Conservation (phyloP, 2,797 vertebrate species). For the Falco concolor region DNA sequence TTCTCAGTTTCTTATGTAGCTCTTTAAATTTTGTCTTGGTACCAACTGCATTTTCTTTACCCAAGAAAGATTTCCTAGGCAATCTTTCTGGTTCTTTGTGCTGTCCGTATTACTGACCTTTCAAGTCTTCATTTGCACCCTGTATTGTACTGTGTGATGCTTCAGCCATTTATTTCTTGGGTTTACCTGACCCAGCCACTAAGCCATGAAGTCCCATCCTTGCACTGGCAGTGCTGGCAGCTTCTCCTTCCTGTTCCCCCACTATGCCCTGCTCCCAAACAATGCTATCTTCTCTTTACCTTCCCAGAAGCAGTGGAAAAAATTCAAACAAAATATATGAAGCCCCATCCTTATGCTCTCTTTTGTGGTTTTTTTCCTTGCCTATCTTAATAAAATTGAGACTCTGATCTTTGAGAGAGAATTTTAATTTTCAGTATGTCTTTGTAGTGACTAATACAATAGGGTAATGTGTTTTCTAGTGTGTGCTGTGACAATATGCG, state of each 20-base stretch:
- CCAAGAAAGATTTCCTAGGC: background rate
- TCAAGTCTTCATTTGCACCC: background rate
- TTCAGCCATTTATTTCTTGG: background rate
- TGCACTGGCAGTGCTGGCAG: background rate
- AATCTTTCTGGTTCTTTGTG: background rate
- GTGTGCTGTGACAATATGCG: background rate
- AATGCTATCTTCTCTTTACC: background rate
- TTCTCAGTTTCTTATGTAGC: background rate
- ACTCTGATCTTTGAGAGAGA: background rate
- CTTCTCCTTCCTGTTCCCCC: background rate
- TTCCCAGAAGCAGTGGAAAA: background rate
- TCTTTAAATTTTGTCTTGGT: background rate
- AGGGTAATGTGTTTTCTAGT: background rate
- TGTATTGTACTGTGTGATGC: background rate
- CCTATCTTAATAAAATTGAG: background rate
- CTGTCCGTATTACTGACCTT: background rate
- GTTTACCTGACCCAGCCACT: background rate
- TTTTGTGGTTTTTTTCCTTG: background rate
- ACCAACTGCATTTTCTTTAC: background rate
- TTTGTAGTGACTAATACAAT: background rate
- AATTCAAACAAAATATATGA: background rate
- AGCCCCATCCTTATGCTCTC: background rate
- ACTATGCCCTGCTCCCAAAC: too few species aligned
- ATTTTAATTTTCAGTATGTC: background rate
- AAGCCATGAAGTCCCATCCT: background rate